Conservation (phyloP, 2,113 vertebrate genomes). For the Mustela nigripes region DNA sequence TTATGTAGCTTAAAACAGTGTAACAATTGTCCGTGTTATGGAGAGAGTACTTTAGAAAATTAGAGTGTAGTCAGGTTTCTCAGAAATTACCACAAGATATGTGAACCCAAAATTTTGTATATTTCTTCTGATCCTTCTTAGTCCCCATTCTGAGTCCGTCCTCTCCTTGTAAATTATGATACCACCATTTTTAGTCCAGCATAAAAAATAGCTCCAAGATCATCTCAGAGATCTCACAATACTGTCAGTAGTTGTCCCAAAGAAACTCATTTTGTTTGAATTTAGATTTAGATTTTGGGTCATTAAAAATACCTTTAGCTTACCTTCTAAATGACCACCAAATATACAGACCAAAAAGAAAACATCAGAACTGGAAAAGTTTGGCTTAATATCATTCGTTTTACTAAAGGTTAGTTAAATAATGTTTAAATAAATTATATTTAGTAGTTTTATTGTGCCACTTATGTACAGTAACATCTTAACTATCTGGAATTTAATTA, state of each 20-base stretch:
- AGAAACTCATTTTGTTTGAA: slow-evolving; percentile 28
- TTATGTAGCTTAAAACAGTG: background rate
- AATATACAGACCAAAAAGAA: background rate
- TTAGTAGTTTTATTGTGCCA: background rate
- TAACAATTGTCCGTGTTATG: background rate
- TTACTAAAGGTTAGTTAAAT: background rate
- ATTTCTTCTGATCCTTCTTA: background rate
- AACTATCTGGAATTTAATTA: background rate
- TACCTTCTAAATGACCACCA: background rate
- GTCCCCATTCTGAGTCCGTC: background rate
- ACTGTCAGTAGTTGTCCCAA: background rate
- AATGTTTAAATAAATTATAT: background rate
- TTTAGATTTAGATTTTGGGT: background rate
- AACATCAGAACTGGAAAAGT: background rate
- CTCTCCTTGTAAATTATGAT: background rate
- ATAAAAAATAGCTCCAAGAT: background rate
- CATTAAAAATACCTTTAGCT: background rate
- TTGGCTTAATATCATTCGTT: background rate
- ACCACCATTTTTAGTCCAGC: background rate
- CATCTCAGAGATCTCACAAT: background rate
- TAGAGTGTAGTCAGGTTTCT: background rate
- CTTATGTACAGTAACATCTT: background rate
- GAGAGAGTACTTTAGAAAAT: background rate
- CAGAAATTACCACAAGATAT: background rate
- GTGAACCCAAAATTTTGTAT: background rate